Evolutionary conservation across 2,113 vertebrate species (phyloP).

Genomic region (Tragulus kanchil): DNA sequence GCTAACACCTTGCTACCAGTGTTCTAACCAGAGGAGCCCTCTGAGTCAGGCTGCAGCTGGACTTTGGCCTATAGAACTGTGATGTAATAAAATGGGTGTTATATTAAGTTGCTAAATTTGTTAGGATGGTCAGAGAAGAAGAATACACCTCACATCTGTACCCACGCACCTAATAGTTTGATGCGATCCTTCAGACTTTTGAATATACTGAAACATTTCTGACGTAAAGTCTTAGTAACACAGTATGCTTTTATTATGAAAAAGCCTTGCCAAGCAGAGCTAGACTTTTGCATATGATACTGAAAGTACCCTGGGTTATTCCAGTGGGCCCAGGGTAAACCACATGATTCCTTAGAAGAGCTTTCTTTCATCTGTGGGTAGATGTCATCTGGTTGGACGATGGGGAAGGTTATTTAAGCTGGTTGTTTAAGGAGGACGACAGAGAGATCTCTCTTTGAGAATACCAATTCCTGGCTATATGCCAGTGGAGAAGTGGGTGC

Average conservation of each 20-base stretch:
- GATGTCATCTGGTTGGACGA: not conserved
- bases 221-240: not conserved
- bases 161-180: not conserved
- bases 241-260: not conserved
- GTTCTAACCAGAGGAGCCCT: not conserved
- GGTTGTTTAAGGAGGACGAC: not conserved
- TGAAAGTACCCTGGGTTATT: not conserved
- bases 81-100: not conserved
- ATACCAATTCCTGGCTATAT: not conserved
- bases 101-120: not conserved
- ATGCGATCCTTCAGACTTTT: not conserved
- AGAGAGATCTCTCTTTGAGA: not conserved
- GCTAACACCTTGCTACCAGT: not conserved
- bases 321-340: not conserved
- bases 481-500: not conserved
- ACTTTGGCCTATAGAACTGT: not conserved
- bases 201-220: not conserved
- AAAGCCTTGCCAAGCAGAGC: slow-evolving; percentile 2
- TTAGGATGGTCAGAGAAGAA: not conserved
- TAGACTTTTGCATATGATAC: not conserved
- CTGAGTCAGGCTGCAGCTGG: not conserved
- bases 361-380: not conserved
- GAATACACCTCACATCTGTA: not conserved
- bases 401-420: not conserved
- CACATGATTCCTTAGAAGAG: not conserved